These are phyloP conservation scores for Phenganax subtilis DNA, from an alignment of 92 coral and sea anemone species.

Conservation along the genomic window DNA sequence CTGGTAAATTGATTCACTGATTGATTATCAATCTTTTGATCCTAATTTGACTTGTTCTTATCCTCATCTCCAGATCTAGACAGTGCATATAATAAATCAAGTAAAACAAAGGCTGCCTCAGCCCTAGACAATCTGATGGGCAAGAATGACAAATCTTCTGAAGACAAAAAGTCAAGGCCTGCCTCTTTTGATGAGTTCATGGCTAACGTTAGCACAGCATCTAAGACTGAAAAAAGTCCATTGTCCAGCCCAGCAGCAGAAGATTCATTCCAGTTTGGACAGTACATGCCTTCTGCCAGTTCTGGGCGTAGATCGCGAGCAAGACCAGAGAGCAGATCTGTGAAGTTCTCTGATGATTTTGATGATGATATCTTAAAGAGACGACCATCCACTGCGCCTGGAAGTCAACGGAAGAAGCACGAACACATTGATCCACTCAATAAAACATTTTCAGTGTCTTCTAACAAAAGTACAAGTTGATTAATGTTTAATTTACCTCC, in stretches of 20 bases:
- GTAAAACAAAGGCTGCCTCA: constrained; percentile 26
- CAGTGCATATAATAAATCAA: constrained; percentile 35
- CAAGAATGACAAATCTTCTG: constrained; percentile 53
- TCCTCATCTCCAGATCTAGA: constrained; percentile 51
- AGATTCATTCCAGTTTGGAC: constrained; percentile 90
- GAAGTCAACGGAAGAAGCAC: constrained; percentile 50
- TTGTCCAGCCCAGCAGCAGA: constrained; percentile 67
- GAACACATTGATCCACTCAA: constrained; percentile 19
- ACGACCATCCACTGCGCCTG: constrained; percentile 90
- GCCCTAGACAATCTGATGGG: constrained; percentile 72
- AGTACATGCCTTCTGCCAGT: constrained; percentile 76
- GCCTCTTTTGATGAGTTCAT: constrained; percentile 88
- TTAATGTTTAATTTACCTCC: neutral
- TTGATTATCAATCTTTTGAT: too few species aligned
- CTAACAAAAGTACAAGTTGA: neutral
- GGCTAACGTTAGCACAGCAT: constrained; percentile 68
- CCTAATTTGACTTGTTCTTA: too few species aligned
- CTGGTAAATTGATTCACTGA: constrained; percentile 41
- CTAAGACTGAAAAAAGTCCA: constrained; percentile 37
- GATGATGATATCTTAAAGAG: constrained; percentile 60
- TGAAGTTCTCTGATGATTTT: constrained; percentile 86
- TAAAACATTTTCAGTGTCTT: constrained; percentile 4
- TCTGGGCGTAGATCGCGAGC: constrained; percentile 67
- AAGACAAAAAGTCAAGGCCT: constrained; percentile 59
- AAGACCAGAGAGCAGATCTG: constrained; percentile 90